Percentiles rank a stretch among this genome's conserved stretches.
These are phyloP conservation scores for Actinia tenebrosa DNA, from an alignment of 64 coral and sea anemone species.

Conservation along the genomic window DNA sequence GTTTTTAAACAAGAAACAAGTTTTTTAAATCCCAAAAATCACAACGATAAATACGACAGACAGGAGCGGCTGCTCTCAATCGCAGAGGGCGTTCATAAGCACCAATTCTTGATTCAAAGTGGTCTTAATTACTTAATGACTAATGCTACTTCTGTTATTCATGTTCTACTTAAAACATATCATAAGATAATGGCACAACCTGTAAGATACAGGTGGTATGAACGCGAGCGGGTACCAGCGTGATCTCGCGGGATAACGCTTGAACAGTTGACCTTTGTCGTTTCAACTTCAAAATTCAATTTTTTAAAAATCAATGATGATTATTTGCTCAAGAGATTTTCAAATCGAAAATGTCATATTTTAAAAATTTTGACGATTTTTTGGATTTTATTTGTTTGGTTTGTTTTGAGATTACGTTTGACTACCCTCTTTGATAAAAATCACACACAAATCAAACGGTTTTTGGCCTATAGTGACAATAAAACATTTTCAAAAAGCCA, in stretches of 20 bases:
- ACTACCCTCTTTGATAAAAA: background rate
- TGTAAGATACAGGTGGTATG: background rate
- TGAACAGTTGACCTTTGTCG: conserved; percentile 15
- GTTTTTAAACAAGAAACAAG: no score
- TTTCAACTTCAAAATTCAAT: background rate
- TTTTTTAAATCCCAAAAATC: no score
- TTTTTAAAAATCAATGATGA: background rate
- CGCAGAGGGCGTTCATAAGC: background rate
- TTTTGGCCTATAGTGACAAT: background rate
- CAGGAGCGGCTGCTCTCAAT: background rate
- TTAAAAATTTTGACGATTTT: background rate
- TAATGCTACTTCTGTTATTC: background rate
- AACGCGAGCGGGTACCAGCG: background rate
- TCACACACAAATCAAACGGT: background rate
- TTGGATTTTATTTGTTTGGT: background rate
- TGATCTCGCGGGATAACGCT: conserved; percentile 6
- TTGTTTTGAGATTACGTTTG: background rate
- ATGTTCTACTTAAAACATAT: conserved; percentile 4
- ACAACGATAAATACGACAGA: no score
- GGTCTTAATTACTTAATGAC: background rate
- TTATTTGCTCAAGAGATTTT: background rate
- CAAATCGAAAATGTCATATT: background rate
- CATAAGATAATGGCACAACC: conserved; percentile 2
- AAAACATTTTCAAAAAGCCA: background rate
- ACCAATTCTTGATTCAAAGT: background rate